phyloP scores from a whole-genome alignment of 1,140 invertebrate species.

The Argopecten irradians region DNA sequence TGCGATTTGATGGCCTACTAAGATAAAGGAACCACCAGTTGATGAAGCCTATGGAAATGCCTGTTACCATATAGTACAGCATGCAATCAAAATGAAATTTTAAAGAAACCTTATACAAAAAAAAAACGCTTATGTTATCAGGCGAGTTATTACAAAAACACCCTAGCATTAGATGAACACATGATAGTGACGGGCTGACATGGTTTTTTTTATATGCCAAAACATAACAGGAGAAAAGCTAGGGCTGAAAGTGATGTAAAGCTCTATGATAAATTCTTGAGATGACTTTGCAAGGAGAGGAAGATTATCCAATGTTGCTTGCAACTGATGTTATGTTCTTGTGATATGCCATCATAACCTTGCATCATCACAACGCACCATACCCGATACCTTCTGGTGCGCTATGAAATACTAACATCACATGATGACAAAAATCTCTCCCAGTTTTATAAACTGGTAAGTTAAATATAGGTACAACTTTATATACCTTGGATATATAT shows the following conservation, averaged over 20 bases:
- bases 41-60: slow-evolving; percentile 16
- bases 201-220: neutral
- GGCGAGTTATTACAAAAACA: neutral
- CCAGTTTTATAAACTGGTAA: neutral
- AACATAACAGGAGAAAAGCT: neutral
- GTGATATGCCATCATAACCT: neutral
- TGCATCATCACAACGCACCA: neutral
- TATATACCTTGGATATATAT: neutral
- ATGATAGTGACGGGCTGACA: neutral
- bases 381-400: neutral
- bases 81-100: slow-evolving; percentile 15
- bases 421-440: slow-evolving; percentile 4
- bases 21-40: neutral
- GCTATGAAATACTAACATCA: neutral
- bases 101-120: neutral
- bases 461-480: slow-evolving; percentile 23
- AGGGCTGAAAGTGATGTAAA: neutral
- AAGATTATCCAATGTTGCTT: neutral
- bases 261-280: neutral
- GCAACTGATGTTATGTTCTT: neutral
- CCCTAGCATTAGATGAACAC: neutral
- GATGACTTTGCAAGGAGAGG: neutral
- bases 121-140: slow-evolving; percentile 10
- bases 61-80: neutral
- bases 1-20: neutral